Evolutionary conservation across 2,797 vertebrate genomes (phyloP).

Genomic region (Borostomias antarcticus): DNA sequence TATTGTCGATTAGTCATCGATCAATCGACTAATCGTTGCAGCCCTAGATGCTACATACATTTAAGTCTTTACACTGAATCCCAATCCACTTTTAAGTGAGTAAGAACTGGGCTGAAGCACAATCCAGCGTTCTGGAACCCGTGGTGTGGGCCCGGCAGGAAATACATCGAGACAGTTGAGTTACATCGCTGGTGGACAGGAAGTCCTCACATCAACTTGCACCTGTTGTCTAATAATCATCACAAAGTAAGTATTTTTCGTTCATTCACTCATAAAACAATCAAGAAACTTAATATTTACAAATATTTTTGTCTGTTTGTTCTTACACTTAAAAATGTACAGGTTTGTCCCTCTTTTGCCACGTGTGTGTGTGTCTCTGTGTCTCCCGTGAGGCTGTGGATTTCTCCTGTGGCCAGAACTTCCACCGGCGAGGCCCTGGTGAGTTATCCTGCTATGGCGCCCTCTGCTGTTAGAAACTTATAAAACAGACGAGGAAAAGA

Average conservation of each 20-base stretch:
- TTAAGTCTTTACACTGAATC: not conserved
- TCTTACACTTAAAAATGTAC: constrained; percentile 84
- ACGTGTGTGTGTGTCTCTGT: constrained; percentile 51
- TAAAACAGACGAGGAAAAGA: constrained; percentile 70
- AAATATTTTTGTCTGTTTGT: constrained; percentile 76
- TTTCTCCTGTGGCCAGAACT: constrained; percentile 32
- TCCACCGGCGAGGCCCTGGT: constrained; percentile 42
- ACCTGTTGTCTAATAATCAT: constrained; percentile 56
- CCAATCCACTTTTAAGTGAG: too few relatives aligned
- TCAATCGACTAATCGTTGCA: too few relatives aligned
- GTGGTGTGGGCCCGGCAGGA: not conserved
- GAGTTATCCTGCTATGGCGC: constrained; percentile 54
- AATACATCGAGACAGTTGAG: constrained; percentile 2
- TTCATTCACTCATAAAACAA: constrained; percentile 72
- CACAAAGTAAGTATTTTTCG: constrained; percentile 77
- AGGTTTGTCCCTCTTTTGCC: constrained; percentile 66
- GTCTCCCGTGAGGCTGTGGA: constrained; percentile 39
- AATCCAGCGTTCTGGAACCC: constrained; percentile 11
- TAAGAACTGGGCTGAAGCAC: constrained; percentile 9
- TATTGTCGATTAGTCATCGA: too few relatives aligned
- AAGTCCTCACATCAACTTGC: constrained; percentile 35
- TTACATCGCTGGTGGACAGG: not conserved
- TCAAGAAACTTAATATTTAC: constrained; percentile 83
- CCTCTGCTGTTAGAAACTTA: constrained; percentile 69
- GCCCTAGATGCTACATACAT: constrained; percentile 9